These are phyloP conservation scores for Sceliomorpha sp. DNA, from an alignment of 2,888 invertebrate genomes.

Conservation along the genomic window DNA sequence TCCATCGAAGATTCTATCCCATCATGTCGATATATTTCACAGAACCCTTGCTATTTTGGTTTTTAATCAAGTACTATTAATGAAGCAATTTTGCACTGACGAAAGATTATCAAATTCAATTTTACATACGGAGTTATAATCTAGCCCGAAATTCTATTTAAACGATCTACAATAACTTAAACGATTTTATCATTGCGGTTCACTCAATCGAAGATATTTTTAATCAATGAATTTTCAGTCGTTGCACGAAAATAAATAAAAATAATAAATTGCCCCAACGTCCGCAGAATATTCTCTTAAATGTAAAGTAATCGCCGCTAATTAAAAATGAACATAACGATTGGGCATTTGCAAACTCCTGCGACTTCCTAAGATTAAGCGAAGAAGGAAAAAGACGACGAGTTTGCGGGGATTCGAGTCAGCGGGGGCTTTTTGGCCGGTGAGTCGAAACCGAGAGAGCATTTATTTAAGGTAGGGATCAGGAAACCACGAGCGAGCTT, in stretches of 20 bases:
- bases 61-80: conserved; percentile 40
- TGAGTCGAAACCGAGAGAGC: conserved; percentile 69
- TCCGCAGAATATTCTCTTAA: no score
- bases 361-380: conserved; percentile 39
- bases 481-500: conserved; percentile 71
- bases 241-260: not conserved
- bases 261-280: no score
- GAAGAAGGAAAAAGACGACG: conserved; percentile 41
- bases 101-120: no score
- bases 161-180: no score
- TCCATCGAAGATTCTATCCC: conserved; percentile 47
- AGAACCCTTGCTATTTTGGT: conserved; percentile 16
- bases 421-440: conserved; percentile 63
- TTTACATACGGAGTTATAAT: no score
- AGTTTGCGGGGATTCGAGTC: conserved; percentile 35
- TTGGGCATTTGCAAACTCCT: conserved; percentile 28
- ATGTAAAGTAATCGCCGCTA: no score
- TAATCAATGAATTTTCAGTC: not conserved
- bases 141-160: no score
- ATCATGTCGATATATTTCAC: conserved; percentile 38
- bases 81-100: conserved; percentile 9
- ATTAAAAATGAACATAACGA: conserved; percentile 40
- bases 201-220: not conserved
- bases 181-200: no score
- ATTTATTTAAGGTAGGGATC: conserved; percentile 78